Conservation (phyloP, 1,140 invertebrate genomes). For the Cyrtorhinus lividipennis region DNA sequence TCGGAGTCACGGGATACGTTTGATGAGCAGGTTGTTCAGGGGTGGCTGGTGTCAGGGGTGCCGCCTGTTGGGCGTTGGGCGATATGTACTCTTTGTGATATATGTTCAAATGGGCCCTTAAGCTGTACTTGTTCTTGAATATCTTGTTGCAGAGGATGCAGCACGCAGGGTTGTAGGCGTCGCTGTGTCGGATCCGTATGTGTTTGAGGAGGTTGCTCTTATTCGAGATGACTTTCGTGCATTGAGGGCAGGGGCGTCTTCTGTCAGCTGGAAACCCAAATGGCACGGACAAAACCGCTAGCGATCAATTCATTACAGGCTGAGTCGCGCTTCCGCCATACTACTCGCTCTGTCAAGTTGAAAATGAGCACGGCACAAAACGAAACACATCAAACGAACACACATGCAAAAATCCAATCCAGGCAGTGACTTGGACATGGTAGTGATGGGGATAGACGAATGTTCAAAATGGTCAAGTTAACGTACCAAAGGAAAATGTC, state of each 20-base stretch:
- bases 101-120: constrained; percentile 36
- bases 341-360: no score
- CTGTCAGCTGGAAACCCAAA: constrained; percentile 19
- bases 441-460: no score
- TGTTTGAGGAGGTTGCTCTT: constrained; percentile 33
- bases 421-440: no score
- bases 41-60: neutral
- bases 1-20: neutral
- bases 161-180: constrained; percentile 29
- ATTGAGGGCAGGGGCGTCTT: constrained; percentile 30
- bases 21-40: neutral
- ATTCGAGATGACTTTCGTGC: constrained; percentile 33
- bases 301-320: no score
- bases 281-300: no score
- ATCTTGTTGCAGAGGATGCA: constrained; percentile 49
- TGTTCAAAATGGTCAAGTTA: no score
- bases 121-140: constrained; percentile 56
- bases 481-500: no score
- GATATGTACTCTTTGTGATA: constrained; percentile 28
- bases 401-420: no score
- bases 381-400: no score
- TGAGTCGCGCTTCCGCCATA: no score
- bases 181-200: constrained; percentile 31
- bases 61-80: neutral
- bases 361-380: no score